Conservation (phyloP, 1,140 invertebrate genomes). For the Bombus huntii region DNA sequence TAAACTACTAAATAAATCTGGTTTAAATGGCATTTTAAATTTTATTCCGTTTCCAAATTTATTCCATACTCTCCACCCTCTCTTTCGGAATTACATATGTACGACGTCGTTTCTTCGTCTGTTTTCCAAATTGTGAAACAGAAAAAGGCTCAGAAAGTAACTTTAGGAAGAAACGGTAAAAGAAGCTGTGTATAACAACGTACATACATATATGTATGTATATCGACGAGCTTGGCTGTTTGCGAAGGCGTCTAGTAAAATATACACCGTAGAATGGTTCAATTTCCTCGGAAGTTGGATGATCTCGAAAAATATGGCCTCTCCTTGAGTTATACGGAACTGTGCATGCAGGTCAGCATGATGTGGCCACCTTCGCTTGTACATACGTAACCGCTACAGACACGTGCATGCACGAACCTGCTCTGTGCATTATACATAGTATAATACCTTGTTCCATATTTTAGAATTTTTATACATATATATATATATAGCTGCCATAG, state of each 20-base stretch:
- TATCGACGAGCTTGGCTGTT: slow-evolving; percentile 10
- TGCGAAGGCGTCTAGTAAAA: slow-evolving; percentile 21
- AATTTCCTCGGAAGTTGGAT: slow-evolving; percentile 25
- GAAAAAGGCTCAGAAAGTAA: not conserved
- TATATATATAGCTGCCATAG: not conserved
- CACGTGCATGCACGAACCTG: not conserved
- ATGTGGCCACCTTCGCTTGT: not conserved
- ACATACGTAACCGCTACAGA: not conserved
- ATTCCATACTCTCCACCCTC: too few relatives aligned
- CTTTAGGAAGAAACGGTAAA: not conserved
- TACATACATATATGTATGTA: not conserved
- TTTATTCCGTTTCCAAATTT: not conserved
- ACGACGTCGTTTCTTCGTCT: not conserved
- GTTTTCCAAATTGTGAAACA: not conserved
- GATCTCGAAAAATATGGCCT: slow-evolving; percentile 32
- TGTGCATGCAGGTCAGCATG: slow-evolving; percentile 18
- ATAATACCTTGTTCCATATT: slow-evolving; percentile 10
- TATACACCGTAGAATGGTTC: slow-evolving; percentile 29
- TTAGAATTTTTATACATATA: not conserved
- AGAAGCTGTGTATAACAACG: slow-evolving; percentile 5
- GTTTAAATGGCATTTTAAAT: not conserved
- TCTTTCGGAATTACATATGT: too few relatives aligned
- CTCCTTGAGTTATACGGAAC: slow-evolving; percentile 21
- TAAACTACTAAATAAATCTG: not conserved
- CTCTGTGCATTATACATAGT: not conserved